Evolutionary conservation across 2,113 vertebrate genomes (phyloP), one percentile per base, ranked within the genome.

Genomic region (Hucho hucho): DNA sequence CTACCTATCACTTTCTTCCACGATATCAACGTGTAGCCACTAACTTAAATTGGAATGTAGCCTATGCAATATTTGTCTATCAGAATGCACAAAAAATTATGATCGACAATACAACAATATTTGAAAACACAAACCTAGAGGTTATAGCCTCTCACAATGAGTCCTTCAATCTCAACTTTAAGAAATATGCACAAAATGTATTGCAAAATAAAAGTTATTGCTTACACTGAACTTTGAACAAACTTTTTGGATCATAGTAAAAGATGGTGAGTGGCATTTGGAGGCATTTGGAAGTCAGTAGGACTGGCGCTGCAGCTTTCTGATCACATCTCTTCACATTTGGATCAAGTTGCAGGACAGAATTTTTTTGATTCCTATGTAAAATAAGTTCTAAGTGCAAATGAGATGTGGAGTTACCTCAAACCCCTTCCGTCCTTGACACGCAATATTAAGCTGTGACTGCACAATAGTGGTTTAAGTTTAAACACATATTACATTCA

Each of bases 331-430:
- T 93, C 93, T 92, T 93, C 94, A 84, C 94, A 91, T 92, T 92
- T 89, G 93, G 95, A 95, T 97, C 95, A 93, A 94, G 94, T 96
- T 96, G 94, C 96, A 94, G 85, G 88, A 89, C 88, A 87, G 90
- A 85, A 95, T 96, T 94, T 94, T 96, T 96, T 89, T 92, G 93
- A 97, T 97, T 96, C 96, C 94, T 92, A 86, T 93, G 93, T 95
- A 95, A 95, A 94, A 95, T 94, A 92, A 95, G 94, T 96, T 93
- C 94, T 90, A 88, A 91, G 91, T 90, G 87, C 87, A 90, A 83
- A 85, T 76, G 79, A 86, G 88, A 89, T 84, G 92, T 88, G 93
- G 93, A 92, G 79, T 80, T 77, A 85, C 16, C 77, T 72, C 46
- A 11, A 43, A 43, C 32, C 7, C 75, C 79, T 75, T 86, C 78